Evolutionary conservation across 2,113 vertebrate species (phyloP).

Genomic region (Copsychus sechellarum): DNA sequence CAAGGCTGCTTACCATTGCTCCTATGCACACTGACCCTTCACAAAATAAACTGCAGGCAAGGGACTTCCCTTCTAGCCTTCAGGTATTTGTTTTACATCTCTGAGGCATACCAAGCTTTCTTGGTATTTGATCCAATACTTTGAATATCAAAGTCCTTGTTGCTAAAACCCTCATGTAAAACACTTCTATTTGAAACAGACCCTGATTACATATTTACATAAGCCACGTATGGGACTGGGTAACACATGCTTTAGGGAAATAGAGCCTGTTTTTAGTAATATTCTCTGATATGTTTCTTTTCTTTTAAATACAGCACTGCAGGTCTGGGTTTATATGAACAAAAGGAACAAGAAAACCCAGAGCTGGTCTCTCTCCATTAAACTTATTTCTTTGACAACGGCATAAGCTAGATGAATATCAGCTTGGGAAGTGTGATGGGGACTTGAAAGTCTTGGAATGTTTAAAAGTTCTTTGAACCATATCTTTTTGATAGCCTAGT

Average conservation of each 20-base stretch:
- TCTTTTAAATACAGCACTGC: neutral
- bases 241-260: conserved; percentile 11
- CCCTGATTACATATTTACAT: conserved; percentile 36
- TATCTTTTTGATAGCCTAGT: conserved; percentile 29
- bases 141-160: conserved; percentile 25
- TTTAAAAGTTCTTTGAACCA: neutral
- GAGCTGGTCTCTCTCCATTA: conserved; percentile 20
- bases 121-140: conserved; percentile 1
- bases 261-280: conserved; percentile 15
- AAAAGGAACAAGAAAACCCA: neutral
- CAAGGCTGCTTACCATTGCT: neutral
- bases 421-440: neutral
- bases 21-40: neutral
- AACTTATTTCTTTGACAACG: conserved; percentile 52
- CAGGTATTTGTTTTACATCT: conserved; percentile 9
- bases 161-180: conserved; percentile 1
- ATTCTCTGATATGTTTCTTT: neutral
- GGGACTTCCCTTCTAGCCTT: neutral
- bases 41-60: neutral
- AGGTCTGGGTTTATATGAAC: neutral
- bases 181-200: neutral
- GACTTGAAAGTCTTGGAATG: conserved; percentile 33
- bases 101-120: neutral
- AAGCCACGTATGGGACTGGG: neutral
- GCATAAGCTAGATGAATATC: conserved; percentile 17